A percentile compares a stretch with the other conserved stretches of the same genome.
phyloP scores from a whole-genome alignment of 2,797 vertebrate genomes.

The Euphonia xanthogaster region DNA sequence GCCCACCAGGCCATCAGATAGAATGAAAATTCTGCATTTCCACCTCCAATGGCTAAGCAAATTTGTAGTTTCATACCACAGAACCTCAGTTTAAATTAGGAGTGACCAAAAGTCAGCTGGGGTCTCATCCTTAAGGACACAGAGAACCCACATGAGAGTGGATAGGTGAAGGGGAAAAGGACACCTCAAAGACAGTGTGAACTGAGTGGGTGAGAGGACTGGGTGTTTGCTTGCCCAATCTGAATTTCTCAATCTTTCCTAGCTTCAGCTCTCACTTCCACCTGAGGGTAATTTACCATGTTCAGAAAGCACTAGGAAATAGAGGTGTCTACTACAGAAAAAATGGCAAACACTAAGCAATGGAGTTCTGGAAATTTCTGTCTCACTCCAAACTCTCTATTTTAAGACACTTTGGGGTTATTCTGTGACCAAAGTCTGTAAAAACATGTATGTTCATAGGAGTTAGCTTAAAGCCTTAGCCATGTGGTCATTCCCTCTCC shows the following conservation, averaged over 20 bases:
- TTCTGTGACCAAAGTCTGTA: background rate
- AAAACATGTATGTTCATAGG: background rate
- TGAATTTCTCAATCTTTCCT: conserved; percentile 2
- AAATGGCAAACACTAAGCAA: background rate
- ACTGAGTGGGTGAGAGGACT: conserved; percentile 3
- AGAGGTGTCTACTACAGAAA: background rate
- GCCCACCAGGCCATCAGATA: background rate
- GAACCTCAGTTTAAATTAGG: background rate
- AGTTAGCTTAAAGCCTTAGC: background rate
- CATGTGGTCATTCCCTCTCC: background rate
- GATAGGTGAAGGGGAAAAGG: background rate
- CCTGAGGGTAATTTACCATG: background rate
- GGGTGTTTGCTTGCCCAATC: background rate
- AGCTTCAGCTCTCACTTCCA: background rate
- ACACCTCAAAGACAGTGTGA: background rate
- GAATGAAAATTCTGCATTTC: background rate
- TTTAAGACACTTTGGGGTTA: background rate
- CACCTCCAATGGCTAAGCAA: background rate
- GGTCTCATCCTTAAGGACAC: accelerated
- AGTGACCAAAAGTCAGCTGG: background rate
- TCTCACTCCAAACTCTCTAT: background rate
- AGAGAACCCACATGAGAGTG: background rate
- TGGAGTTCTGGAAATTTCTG: background rate
- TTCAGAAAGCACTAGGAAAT: background rate
- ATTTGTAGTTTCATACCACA: background rate